These are phyloP conservation scores for Allophyes oxyacanthae DNA, from an alignment of 2,888 invertebrate species.

Conservation along the genomic window DNA sequence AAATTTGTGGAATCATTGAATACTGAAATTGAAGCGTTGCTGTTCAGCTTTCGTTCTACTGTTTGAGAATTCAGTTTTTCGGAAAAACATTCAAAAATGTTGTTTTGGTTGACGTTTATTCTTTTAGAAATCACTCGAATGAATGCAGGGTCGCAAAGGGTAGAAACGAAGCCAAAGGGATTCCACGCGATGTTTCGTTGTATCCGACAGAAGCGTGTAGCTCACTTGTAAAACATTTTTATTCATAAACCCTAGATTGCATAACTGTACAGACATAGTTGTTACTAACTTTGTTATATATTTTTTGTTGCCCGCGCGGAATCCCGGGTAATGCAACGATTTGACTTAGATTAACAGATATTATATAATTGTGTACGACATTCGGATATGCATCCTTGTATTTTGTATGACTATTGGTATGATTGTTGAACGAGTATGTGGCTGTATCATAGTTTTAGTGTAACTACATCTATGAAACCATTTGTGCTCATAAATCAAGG, in stretches of 20 bases:
- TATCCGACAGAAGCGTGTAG: constrained; percentile 39
- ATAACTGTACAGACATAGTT: constrained; percentile 20
- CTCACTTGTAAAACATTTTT: constrained; percentile 27
- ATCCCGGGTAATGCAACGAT: constrained; percentile 70
- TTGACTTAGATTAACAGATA: constrained; percentile 62
- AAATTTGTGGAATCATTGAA: constrained; percentile 54
- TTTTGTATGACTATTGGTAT: constrained; percentile 43
- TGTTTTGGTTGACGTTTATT: constrained; percentile 54
- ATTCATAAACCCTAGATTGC: constrained; percentile 13
- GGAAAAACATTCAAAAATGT: constrained; percentile 66
- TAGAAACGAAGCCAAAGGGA: constrained; percentile 65
- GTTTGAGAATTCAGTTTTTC: constrained; percentile 55
- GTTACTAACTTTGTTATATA: constrained; percentile 27
- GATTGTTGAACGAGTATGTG: constrained; percentile 45
- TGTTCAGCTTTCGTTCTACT: constrained; percentile 55
- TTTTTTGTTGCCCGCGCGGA: constrained; percentile 57
- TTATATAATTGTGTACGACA: constrained; percentile 41
- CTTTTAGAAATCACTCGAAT: constrained; percentile 77
- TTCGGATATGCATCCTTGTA: constrained; percentile 42
- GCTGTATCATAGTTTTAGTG: constrained; percentile 52
- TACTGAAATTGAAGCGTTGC: constrained; percentile 41
- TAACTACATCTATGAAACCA: constrained; percentile 33
- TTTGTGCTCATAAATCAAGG: constrained; percentile 35
- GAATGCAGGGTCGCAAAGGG: constrained; percentile 73
- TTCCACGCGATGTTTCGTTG: constrained; percentile 69